Percentiles rank a stretch among this genome's conserved stretches.
Conservation (phyloP, 2,113 vertebrate genomes). For the Planiliza haematocheilus region DNA sequence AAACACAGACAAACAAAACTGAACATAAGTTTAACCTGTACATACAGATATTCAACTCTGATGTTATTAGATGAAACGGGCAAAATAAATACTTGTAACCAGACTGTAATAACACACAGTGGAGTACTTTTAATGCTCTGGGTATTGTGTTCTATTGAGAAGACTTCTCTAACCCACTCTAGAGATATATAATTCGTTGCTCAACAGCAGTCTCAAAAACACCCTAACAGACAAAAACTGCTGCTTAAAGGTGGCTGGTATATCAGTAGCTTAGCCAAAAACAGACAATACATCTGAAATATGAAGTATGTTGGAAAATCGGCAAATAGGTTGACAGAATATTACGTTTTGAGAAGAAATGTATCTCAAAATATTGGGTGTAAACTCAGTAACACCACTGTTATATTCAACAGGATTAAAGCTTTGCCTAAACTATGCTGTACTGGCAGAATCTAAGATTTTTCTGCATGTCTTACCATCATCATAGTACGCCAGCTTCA, state of each 20-base stretch:
- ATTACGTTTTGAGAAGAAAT: not conserved
- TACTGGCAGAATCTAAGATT: not conserved
- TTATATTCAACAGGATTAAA: not conserved
- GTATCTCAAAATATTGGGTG: not conserved
- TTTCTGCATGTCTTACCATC: constrained; percentile 81
- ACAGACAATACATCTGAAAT: no score
- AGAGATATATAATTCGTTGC: no score
- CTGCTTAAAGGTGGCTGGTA: no score
- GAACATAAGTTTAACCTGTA: not conserved
- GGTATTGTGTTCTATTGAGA: no score
- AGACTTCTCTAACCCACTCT: no score
- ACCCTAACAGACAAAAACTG: no score
- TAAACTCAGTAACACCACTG: no score
- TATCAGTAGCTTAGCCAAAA: no score
- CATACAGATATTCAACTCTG: no score
- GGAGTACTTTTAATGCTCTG: no score
- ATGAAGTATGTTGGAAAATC: not conserved
- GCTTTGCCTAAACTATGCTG: not conserved
- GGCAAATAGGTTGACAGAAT: not conserved
- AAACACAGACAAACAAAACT: not conserved
- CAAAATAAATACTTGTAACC: not conserved
- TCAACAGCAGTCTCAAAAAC: not conserved
- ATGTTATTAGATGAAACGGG: not conserved
- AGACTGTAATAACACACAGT: not conserved
- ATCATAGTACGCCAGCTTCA: constrained; percentile 95